Evolutionary conservation across 2,113 vertebrate genomes (phyloP).

Genomic region (Poeciliopsis prolifica): DNA sequence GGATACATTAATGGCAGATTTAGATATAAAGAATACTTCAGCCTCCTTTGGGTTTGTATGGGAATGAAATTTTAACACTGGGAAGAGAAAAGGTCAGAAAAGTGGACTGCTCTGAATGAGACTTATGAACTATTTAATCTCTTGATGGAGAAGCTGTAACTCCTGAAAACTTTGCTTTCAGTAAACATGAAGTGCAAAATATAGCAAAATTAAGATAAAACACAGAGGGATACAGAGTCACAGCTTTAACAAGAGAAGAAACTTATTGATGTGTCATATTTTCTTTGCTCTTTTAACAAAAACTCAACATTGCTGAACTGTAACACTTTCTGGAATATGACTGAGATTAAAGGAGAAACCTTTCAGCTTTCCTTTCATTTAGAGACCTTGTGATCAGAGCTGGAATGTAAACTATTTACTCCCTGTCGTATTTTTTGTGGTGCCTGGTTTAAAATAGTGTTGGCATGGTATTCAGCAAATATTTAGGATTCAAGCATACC

Average conservation of each 20-base stretch:
- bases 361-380: constrained; percentile 7
- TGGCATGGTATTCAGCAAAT: neutral
- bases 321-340: neutral
- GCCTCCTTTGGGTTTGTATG: constrained; percentile 13
- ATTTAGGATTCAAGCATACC: neutral
- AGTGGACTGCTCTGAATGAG: constrained; percentile 15
- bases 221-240: neutral
- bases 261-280: neutral
- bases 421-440: neutral
- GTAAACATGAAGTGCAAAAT: neutral
- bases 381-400: constrained; percentile 1
- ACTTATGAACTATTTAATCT: constrained; percentile 11
- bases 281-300: neutral
- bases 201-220: neutral
- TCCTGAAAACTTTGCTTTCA: constrained; percentile 16
- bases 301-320: neutral
- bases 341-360: neutral
- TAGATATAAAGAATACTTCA: constrained; percentile 43
- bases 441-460: neutral
- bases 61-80: constrained; percentile 12
- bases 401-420: neutral
- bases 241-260: neutral
- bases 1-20: neutral
- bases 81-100: neutral
- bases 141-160: constrained; percentile 5